Evolutionary conservation across 2,113 vertebrate species (phyloP), one percentile per base, ranked within the genome.

Genomic region (Dinomys branickii): DNA sequence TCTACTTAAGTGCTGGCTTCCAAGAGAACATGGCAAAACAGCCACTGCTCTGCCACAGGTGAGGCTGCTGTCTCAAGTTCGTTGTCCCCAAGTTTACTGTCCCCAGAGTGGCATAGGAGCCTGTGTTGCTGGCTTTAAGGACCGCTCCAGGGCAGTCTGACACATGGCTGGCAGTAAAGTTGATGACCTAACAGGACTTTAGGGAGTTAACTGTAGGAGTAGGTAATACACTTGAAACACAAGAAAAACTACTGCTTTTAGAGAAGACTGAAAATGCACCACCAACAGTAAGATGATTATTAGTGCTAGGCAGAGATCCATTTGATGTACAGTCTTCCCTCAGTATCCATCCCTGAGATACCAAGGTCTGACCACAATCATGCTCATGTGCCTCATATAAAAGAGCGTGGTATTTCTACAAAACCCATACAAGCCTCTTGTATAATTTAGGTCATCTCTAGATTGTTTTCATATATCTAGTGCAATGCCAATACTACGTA

Each of bases 111-210:
- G 22, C 28, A 9, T 24, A 19, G 54, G 71, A 83, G 16, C 33
- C 80, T 30, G 24, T 38, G 73, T 1, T 0, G 7, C 10, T 4
- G 11, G 38, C 85, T 12, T 52, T 16, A 0, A 6, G 1, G 4
- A 5, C n/a, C 12, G 1, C 14, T 33, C 47, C 54, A 30, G 47
- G 17, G 30, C 3, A 2, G 9, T 7, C 28, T 44, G 38, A 67
- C 56, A 41, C 3, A 10, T 19, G 47, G 58, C 4, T 6, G 44
- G 38, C 35, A 26, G 35, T 47, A 58, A 78, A 38, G n/a, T 14
- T 30, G 35, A 28, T 26, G 41, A 85, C 61, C 6, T 52, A 44
- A 41, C 6, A 54, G 0, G 52, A 24, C 84, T 47, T 59, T 10
- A 41, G 38, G 71, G 52, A 92, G 9, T 75, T 28, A 58, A 8